These are phyloP conservation scores for Clamator glandarius DNA, from an alignment of 2,797 vertebrate species.

Conservation along the genomic window DNA sequence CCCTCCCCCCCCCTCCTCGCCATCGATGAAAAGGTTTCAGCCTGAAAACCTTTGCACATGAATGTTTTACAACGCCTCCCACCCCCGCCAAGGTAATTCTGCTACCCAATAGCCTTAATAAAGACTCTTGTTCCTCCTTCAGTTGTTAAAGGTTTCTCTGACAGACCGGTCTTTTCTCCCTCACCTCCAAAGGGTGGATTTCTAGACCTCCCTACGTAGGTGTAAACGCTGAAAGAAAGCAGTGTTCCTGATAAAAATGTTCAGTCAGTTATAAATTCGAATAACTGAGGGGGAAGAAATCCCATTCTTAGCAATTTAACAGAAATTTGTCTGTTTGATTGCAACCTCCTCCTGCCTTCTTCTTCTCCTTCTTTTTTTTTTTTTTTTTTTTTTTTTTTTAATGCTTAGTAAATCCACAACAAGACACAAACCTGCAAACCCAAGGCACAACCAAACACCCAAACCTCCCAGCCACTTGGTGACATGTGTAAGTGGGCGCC, in stretches of 20 bases:
- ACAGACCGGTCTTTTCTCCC: background rate
- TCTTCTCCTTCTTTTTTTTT: background rate
- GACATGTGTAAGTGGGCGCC: background rate
- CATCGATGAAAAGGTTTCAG: slow-evolving; percentile 47
- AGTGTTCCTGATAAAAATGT: background rate
- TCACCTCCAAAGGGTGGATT: slow-evolving; percentile 4
- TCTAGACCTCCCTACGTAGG: background rate
- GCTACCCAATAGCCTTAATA: slow-evolving; percentile 51
- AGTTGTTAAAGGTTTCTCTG: slow-evolving; percentile 13
- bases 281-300: background rate
- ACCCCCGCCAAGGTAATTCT: slow-evolving; percentile 54
- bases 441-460: background rate
- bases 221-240: background rate
- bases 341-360: background rate
- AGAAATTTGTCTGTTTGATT: slow-evolving; percentile 3
- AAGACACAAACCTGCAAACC: background rate
- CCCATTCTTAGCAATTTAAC: background rate
- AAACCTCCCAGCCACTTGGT: background rate
- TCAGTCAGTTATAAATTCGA: background rate
- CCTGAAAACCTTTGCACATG: slow-evolving; percentile 57
- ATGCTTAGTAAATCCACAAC: background rate
- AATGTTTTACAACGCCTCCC: slow-evolving; percentile 57
- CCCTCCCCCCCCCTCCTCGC: background rate
- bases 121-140: slow-evolving; percentile 35
- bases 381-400: background rate